Conservation (phyloP, 2,888 invertebrate species). For the Endotricha flammealis region DNA sequence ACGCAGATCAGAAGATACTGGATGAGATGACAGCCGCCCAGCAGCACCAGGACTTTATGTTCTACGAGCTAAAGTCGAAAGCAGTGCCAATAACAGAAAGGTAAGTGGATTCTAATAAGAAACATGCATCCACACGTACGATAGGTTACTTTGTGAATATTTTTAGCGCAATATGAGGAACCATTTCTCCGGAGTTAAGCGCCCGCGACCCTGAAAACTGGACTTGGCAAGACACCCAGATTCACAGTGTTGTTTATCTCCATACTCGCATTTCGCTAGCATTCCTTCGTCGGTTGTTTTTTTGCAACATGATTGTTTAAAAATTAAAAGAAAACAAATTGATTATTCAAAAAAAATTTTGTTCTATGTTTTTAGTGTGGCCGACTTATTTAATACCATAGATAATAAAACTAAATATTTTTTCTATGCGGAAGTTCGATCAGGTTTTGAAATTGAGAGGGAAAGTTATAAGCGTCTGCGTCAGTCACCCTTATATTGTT, state of each 20-base stretch:
- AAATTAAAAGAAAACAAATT: too few relatives aligned
- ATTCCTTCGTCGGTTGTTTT: conserved; percentile 26
- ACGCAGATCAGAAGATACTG: conserved; percentile 70
- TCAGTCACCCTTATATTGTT: too few relatives aligned
- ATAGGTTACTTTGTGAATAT: conserved; percentile 51
- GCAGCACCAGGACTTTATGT: conserved; percentile 79
- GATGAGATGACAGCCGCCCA: conserved; percentile 77
- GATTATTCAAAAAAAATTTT: too few relatives aligned
- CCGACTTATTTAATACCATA: too few relatives aligned
- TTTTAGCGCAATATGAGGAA: conserved; percentile 69
- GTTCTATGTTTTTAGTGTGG: too few relatives aligned
- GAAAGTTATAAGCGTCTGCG: too few relatives aligned
- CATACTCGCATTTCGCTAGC: conserved; percentile 37
- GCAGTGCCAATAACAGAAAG: conserved; percentile 78
- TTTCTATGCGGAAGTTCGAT: too few relatives aligned
- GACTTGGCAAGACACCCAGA: conserved; percentile 70
- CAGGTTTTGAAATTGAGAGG: too few relatives aligned
- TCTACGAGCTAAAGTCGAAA: conserved; percentile 80
- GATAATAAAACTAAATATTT: too few relatives aligned
- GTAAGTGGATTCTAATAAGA: conserved; percentile 49
- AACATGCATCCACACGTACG: conserved; percentile 28
- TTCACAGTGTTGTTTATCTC: conserved; percentile 56
- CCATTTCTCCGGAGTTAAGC: conserved; percentile 63
- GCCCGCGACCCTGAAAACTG: conserved; percentile 66
- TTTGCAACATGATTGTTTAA: too few relatives aligned